Evolutionary conservation across 2,888 invertebrate species (phyloP), one percentile per base, ranked within the genome.

Genomic region (Frankliniella intonsa): DNA sequence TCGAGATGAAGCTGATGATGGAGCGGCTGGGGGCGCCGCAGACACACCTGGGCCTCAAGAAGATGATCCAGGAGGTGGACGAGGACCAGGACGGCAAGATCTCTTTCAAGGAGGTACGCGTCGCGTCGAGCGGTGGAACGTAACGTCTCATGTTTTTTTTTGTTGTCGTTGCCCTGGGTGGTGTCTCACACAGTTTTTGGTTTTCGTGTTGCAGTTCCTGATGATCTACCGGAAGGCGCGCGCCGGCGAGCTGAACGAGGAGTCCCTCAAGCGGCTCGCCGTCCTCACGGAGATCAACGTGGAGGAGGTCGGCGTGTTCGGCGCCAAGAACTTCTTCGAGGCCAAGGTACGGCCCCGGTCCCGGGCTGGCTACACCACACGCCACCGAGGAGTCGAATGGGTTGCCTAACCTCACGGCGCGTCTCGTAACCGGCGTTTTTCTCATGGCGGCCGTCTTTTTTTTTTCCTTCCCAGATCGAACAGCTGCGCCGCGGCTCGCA

Each of bases 1-100:
- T 92, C 50, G 98, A 98, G 88, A 90, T 98, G 84, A 98, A 98
- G 88, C 90, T 94, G 50, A 97, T 98, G 97, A 98, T 98, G 98
- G 98, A 98, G 88, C 94, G 95, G 83, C 89, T 98, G 82, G 97
- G 96, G 14, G 97, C 96, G 2, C 98, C 98, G 19, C 98, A 98
- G 89, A 98, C 98, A 0, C 98, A 98, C 88, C 90, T 98, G 82
- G 96, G 96, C 0, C 91, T 98, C 50, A 98, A 98, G 88, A 94
- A 93, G 65, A 98, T 98, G 97, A 98, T 98, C 86, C 92, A 94
- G 84, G 96, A 96, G 88, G 95, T 96, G 8, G 96, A 96, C 87
- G 96, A 95, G 87, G 96, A 96, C 87, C 91, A 92, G 69, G 96
- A 96, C 88, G 93, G 92, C 84, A 93, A 92, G 87, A 95, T 98